Evolutionary conservation across 2,797 vertebrate species (phyloP), one percentile per base, ranked within the genome.

Genomic region (Remorina albescens): DNA sequence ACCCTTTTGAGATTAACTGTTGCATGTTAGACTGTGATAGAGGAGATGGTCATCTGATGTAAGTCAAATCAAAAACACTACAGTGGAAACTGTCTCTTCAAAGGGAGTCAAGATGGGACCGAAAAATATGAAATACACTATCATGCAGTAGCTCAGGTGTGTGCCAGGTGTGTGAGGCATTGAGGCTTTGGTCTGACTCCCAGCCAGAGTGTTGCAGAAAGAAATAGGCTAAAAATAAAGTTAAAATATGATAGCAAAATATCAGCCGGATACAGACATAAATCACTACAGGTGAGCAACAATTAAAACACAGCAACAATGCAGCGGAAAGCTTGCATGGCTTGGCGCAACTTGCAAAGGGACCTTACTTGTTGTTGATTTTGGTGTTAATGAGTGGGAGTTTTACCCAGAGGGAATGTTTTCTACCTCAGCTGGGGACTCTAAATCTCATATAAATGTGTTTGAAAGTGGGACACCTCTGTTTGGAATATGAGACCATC

Each of bases 391-490:
- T 60, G 84, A 87, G 89, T 87, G 86, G 91, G 87, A 89, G 87
- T 88, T 81, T 82, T 63, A 82, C 91, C 92, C 89, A 63, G 55
- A 85, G 91, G 93, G 89, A 87, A 91, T 80, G 57, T 87, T 91
- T 86, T 64, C 67, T 78, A 80, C 80, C 81, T 88, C 78, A 83
- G 72, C 74, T 76, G 82, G 88, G 75, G 85, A 86, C 79, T 74
- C 67, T 75, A 88, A 85, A 85, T 84, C 82, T 89, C 70, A 56
- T 54, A 82, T 79, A 89, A 90, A 92, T 90, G 80, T 83, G 70
- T 78, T 81, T 76, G 82, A 92, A 95, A 93, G 87, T 93, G 81
- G 93, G 91, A 90, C 93, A 91, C 78, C 79, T 90, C 65, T 71
- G 69, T 86, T 84, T 86, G 68, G 82, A 85, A 87, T 60, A 78